Evolutionary conservation across 2,113 vertebrate genomes (phyloP), one percentile per base, ranked within the genome.

Genomic region (Vidua macroura): DNA sequence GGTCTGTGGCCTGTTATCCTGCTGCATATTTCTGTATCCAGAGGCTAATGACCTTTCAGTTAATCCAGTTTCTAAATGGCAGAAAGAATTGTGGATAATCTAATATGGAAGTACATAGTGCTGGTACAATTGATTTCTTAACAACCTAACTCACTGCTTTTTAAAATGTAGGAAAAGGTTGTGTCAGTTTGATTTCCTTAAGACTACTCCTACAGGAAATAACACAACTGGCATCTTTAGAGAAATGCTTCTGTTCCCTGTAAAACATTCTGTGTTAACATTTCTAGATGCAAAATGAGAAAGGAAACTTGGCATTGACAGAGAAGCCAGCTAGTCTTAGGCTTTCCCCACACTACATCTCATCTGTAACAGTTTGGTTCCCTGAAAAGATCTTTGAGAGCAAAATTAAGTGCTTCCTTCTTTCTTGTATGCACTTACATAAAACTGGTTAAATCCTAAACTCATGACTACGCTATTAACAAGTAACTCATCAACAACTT

Each of bases 311-410:
- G 33, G 11, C 9, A 4, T 2, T 63, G 81, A 81, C 68, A 17
- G 56, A 56, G 58, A n/a, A 82, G 46, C 12, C n/a, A 48, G 19
- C 30, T 41, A 21, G 35, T 13, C 35, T 19, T 17, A 13, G 13
- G n/a, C 41, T 64, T 48, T 17, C n/a, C 52, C 66, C 92, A 68
- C 52, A 56, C 25, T 9, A 43, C 31, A 43, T 8, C 73, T 58
- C 2, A 0, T 21, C 64, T 73, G 5, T 5, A 56, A n/a, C 18
- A 7, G 6, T 12, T 22, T 35, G 30, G 33, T 72, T 59, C 27
- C 31, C 30, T 5, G 11, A 63, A 82, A 79, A 73, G 20, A 63
- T 58, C 16, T 86, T 72, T 23, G 24, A 86, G 17, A 80, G 25
- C 19, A 64, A 73, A 69, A 89, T 59, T 9, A 70, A 52, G 53